A percentile compares a stretch with the other conserved stretches of the same genome.
Evolutionary conservation across 2,113 vertebrate species (phyloP).

Genomic region (Paracanthobrama guichenoti): DNA sequence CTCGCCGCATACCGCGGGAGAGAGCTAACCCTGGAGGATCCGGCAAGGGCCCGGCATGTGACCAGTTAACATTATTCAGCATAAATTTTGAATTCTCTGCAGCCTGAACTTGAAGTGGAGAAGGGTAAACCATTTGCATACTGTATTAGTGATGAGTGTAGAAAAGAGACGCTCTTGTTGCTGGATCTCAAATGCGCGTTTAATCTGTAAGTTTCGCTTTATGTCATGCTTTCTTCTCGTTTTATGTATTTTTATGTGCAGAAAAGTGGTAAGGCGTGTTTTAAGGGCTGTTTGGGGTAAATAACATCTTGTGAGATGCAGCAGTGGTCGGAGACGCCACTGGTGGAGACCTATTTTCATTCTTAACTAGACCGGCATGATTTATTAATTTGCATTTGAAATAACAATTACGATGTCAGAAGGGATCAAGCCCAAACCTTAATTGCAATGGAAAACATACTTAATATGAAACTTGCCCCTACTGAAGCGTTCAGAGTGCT

Average conservation of each 20-base stretch:
- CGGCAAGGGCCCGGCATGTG: slow-evolving; percentile 72
- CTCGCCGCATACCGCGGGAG: slow-evolving; percentile 80
- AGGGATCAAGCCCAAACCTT: slow-evolving; percentile 85
- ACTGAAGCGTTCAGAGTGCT: slow-evolving; percentile 55
- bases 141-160: slow-evolving; percentile 67
- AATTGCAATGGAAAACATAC: slow-evolving; percentile 87
- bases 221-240: slow-evolving; percentile 54
- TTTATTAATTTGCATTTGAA: slow-evolving; percentile 95
- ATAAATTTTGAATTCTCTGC: slow-evolving; percentile 79
- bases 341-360: slow-evolving; percentile 85
- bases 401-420: slow-evolving; percentile 91
- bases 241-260: slow-evolving; percentile 55
- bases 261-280: slow-evolving; percentile 43
- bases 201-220: slow-evolving; percentile 59
- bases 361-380: slow-evolving; percentile 88
- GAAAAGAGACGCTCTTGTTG: slow-evolving; percentile 61
- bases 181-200: slow-evolving; percentile 61
- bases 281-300: slow-evolving; percentile 53
- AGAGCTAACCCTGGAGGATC: slow-evolving; percentile 72
- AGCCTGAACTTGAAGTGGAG: slow-evolving; percentile 61
- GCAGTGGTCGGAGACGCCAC: slow-evolving; percentile 74
- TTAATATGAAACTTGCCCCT: slow-evolving; percentile 75
- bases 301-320: slow-evolving; percentile 45
- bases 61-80: slow-evolving; percentile 83
- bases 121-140: slow-evolving; percentile 75